These are phyloP conservation scores for Takifugu bimaculatus DNA, from an alignment of 2,113 vertebrate species.

Conservation along the genomic window DNA sequence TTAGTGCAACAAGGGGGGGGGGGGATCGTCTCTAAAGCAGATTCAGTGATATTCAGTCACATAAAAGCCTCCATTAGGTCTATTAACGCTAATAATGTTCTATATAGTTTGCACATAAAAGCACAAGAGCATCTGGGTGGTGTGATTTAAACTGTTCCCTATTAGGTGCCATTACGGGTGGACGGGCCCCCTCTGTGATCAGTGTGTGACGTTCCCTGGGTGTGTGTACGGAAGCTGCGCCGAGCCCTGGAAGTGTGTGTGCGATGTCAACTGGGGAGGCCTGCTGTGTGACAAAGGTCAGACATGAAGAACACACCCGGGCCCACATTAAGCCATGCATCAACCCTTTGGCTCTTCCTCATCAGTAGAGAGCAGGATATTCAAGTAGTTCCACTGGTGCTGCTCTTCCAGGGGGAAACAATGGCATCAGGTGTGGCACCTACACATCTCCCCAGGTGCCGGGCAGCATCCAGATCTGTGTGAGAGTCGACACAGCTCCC, in stretches of 20 bases:
- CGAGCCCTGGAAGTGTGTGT: conserved; percentile 81
- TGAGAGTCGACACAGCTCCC: conserved; percentile 27
- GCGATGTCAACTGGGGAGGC: conserved; percentile 83
- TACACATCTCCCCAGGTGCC: conserved; percentile 20
- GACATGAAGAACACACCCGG: conserved; percentile 4
- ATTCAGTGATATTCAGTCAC: too few relatives aligned
- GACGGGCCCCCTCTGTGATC: conserved; percentile 74
- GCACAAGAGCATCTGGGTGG: neutral
- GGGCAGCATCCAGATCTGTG: conserved; percentile 2
- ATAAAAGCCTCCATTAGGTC: too few relatives aligned
- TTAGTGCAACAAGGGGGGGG: too few relatives aligned
- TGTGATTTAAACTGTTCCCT: neutral
- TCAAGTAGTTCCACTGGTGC: too few relatives aligned
- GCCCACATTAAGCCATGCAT: too few relatives aligned
- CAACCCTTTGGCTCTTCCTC: neutral
- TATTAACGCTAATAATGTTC: too few relatives aligned
- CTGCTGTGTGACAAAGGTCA: conserved; percentile 82
- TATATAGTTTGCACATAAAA: too few relatives aligned
- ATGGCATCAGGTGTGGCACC: conserved; percentile 16
- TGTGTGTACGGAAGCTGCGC: conserved; percentile 79
- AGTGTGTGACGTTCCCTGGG: conserved; percentile 77
- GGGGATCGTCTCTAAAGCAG: too few relatives aligned
- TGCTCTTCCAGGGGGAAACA: too few relatives aligned
- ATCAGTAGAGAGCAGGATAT: neutral
- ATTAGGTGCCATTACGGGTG: conserved; percentile 81